These are phyloP conservation scores for Portevinia maculata DNA, from an alignment of 2,888 invertebrate genomes.

Conservation along the genomic window DNA sequence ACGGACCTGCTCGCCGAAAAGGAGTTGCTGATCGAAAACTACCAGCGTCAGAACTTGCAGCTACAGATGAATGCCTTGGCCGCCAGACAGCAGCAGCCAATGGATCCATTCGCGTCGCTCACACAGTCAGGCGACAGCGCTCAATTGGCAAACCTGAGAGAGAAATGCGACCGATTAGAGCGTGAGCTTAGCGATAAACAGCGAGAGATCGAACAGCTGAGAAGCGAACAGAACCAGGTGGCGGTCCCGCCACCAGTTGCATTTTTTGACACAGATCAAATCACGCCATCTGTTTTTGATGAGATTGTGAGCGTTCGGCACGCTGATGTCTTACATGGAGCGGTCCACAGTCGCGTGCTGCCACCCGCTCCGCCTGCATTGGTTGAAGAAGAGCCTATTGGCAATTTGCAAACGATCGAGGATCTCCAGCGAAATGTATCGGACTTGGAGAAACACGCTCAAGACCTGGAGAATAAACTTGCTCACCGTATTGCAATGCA, in stretches of 20 bases:
- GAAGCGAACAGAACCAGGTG: slow-evolving; percentile 57
- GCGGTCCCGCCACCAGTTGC: slow-evolving; percentile 78
- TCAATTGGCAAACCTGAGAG: slow-evolving; percentile 61
- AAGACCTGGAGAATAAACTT: slow-evolving; percentile 81
- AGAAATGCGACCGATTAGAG: slow-evolving; percentile 73
- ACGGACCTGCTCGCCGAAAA: slow-evolving; percentile 84
- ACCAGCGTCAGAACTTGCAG: slow-evolving; percentile 81
- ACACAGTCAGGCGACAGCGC: slow-evolving; percentile 66
- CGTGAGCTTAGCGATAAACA: slow-evolving; percentile 74
- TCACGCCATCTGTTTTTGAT: slow-evolving; percentile 79
- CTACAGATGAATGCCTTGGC: slow-evolving; percentile 77
- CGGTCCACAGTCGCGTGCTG: slow-evolving; percentile 20
- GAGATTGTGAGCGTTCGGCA: slow-evolving; percentile 79
- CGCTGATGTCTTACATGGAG: slow-evolving; percentile 55
- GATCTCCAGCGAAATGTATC: slow-evolving; percentile 81
- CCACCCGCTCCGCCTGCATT: slow-evolving; percentile 3
- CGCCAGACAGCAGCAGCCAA: slow-evolving; percentile 51
- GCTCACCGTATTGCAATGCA: slow-evolving; percentile 76
- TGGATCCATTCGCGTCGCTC: slow-evolving; percentile 53
- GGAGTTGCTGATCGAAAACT: slow-evolving; percentile 83
- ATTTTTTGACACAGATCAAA: slow-evolving; percentile 78
- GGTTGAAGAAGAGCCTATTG: slow-evolving; percentile 28
- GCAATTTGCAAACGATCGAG: slow-evolving; percentile 81
- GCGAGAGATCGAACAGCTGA: slow-evolving; percentile 75
- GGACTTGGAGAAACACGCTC: slow-evolving; percentile 81